Conservation (phyloP, 2,888 invertebrate species). For the Unio delphinus region DNA sequence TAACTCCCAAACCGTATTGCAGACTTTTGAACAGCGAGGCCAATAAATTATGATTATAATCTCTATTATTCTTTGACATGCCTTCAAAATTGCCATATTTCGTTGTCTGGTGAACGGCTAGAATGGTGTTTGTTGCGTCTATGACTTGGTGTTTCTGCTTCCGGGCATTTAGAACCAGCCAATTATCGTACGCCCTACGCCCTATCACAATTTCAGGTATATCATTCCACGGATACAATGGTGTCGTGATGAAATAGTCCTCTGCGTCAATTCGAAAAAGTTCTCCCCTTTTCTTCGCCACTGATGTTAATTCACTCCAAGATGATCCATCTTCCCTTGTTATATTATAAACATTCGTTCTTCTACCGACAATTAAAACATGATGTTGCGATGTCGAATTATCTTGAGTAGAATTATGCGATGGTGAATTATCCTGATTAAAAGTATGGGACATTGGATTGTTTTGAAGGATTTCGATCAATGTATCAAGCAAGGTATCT, state of each 20-base stretch:
- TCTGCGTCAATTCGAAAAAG: conserved; percentile 53
- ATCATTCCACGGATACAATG: conserved; percentile 52
- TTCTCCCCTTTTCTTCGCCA: conserved; percentile 42
- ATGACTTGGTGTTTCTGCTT: conserved; percentile 43
- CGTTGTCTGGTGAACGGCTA: conserved; percentile 61
- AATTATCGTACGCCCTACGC: conserved; percentile 60
- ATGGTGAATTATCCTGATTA: conserved; percentile 5
- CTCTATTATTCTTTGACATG: conserved; percentile 35
- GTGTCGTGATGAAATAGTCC: conserved; percentile 57
- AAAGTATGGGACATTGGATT: neutral
- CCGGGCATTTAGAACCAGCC: conserved; percentile 54
- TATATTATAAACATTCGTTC: conserved; percentile 52
- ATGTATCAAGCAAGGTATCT: conserved; percentile 38
- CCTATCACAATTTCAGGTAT: conserved; percentile 62
- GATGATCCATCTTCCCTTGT: conserved; percentile 36
- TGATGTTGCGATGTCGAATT: conserved; percentile 15
- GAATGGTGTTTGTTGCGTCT: conserved; percentile 51
- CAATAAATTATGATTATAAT: conserved; percentile 51
- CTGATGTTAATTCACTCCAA: conserved; percentile 26
- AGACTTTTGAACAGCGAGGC: conserved; percentile 38
- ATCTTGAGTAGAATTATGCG: conserved; percentile 10
- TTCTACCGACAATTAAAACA: conserved; percentile 40
- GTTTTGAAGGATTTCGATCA: conserved; percentile 19
- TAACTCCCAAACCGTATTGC: conserved; percentile 45
- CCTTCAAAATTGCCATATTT: conserved; percentile 53